These are phyloP conservation scores for Epinephelus coioides DNA, from an alignment of 2,797 vertebrate species.

Conservation along the genomic window DNA sequence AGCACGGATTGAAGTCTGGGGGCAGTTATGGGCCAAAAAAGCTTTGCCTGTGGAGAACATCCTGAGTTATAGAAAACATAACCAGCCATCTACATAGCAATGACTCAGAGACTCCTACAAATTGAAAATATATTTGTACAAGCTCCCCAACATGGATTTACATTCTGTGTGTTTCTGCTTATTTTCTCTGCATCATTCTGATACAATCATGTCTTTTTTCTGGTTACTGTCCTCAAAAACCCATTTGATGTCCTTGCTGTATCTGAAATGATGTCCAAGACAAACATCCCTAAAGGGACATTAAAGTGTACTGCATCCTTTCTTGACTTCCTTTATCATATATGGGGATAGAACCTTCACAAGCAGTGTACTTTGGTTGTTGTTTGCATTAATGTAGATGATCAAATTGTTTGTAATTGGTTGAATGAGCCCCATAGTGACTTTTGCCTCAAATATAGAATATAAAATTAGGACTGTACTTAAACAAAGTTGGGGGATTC, in stretches of 20 bases:
- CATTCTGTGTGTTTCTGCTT: not conserved
- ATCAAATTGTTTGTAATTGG: not conserved
- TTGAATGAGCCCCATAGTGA: not conserved
- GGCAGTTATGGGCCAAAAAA: not conserved
- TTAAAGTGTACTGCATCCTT: not conserved
- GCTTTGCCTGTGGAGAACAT: not conserved
- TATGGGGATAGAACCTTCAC: not conserved
- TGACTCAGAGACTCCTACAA: not conserved
- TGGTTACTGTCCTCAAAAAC: not conserved
- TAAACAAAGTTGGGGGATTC: too few species aligned
- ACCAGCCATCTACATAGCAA: not conserved
- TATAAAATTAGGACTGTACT: too few species aligned
- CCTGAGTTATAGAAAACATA: not conserved
- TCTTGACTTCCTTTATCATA: not conserved
- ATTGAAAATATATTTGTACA: not conserved
- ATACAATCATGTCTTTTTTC: not conserved
- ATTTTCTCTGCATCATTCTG: not conserved
- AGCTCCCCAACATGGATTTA: not conserved
- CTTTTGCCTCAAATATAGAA: not conserved
- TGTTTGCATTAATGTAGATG: not conserved
- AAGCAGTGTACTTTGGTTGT: not conserved
- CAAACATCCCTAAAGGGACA: slow-evolving; percentile 11
- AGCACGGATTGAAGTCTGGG: not conserved
- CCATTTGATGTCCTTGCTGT: not conserved
- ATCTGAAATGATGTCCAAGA: not conserved